Conservation (phyloP, 2,888 invertebrate genomes). For the Syritta pipiens region DNA sequence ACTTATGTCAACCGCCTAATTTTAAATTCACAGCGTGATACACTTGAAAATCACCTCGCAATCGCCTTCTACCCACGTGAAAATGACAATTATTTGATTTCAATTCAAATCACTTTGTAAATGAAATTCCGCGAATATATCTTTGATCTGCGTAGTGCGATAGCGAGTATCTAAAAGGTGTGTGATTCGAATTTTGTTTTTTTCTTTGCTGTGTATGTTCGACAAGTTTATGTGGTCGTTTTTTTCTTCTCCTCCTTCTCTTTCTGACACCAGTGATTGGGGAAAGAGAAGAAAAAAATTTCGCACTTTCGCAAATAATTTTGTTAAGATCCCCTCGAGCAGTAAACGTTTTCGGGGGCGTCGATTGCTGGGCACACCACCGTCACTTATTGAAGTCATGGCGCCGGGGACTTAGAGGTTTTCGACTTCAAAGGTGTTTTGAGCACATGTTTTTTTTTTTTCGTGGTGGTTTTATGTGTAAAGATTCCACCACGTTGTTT, state of each 20-base stretch:
- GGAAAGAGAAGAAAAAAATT: background rate
- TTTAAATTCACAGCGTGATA: conserved; percentile 15
- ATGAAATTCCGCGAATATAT: conserved; percentile 9
- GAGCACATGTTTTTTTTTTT: background rate
- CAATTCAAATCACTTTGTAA: conserved; percentile 16
- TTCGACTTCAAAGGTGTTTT: background rate
- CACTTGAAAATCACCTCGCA: background rate
- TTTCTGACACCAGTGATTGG: conserved; percentile 11
- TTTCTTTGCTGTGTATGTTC: background rate
- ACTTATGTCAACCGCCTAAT: background rate
- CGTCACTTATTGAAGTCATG: too few species aligned
- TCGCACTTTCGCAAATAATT: background rate
- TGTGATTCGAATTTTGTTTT: conserved; percentile 13
- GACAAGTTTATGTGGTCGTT: background rate
- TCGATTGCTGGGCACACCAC: too few species aligned
- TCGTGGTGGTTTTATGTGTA: too few species aligned
- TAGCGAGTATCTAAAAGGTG: conserved; percentile 1
- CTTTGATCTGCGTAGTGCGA: conserved; percentile 10
- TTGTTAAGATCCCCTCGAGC: background rate
- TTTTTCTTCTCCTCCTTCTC: background rate
- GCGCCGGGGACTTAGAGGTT: background rate
- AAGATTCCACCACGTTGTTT: background rate
- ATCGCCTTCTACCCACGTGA: conserved; percentile 3
- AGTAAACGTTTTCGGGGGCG: background rate
- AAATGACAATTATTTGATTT: conserved; percentile 8